Conservation (phyloP, 2,113 vertebrate species). For the Redunca redunca region DNA sequence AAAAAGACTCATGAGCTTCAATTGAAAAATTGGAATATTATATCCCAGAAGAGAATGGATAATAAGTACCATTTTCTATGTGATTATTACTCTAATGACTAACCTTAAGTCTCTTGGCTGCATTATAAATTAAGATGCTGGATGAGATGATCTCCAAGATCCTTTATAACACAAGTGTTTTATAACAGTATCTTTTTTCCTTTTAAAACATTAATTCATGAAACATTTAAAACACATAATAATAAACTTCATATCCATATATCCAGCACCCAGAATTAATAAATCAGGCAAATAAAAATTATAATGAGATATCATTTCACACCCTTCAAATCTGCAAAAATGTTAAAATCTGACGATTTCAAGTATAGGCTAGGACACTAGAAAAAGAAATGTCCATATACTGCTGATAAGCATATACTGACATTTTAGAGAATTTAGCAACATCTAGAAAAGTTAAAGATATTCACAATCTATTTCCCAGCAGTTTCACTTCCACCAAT, state of each 20-base stretch:
- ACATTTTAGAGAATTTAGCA: not conserved
- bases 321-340: not conserved
- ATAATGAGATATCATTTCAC: not conserved
- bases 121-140: not conserved
- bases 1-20: not conserved
- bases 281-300: not conserved
- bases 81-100: not conserved
- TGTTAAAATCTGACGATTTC: not conserved
- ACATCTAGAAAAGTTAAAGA: not conserved
- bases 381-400: not conserved
- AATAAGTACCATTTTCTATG: not conserved
- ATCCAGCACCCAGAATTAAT: not conserved
- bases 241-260: not conserved
- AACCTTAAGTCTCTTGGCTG: not conserved
- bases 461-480: not conserved
- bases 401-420: not conserved
- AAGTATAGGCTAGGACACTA: not conserved
- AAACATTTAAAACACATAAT: not conserved
- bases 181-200: not conserved
- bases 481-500: not conserved
- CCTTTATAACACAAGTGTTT: not conserved
- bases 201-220: not conserved
- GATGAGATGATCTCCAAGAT: not conserved
- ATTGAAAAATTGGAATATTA: not conserved
- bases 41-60: not conserved